A percentile compares a stretch with the other conserved stretches of the same genome.
phyloP scores from a whole-genome alignment of 2,113 vertebrate species.

The Opisthocomus hoazin region DNA sequence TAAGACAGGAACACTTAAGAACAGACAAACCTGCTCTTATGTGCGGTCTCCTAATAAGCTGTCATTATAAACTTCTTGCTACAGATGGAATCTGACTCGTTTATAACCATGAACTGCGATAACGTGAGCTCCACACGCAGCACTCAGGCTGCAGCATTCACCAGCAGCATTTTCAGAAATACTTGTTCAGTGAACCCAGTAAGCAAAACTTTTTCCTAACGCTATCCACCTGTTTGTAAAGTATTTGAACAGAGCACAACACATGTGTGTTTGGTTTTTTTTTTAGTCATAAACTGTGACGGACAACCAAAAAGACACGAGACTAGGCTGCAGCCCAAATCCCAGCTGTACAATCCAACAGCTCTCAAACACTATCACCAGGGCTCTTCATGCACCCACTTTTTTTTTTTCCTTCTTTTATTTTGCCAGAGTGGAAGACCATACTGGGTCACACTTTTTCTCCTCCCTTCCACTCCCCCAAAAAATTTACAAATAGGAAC shows the following conservation, averaged over 20 bases:
- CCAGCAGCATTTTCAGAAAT: background rate
- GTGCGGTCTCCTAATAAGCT: background rate
- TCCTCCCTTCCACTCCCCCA: background rate
- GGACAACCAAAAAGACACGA: background rate
- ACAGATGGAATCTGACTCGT: background rate
- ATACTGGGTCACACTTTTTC: background rate
- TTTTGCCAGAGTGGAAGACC: background rate
- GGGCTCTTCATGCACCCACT: background rate
- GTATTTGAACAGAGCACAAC: background rate
- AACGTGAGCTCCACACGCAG: background rate
- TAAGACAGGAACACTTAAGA: background rate
- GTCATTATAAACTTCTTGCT: background rate
- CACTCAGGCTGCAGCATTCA: accelerated
- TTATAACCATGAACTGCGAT: background rate
- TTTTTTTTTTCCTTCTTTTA: background rate
- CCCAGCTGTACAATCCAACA: background rate
- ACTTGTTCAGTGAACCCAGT: background rate
- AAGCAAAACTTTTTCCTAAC: background rate
- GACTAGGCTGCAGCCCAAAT: background rate
- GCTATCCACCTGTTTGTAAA: accelerated
- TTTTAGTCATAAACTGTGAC: background rate
- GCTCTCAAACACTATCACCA: background rate
- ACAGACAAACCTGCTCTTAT: background rate
- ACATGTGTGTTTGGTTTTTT: too few relatives aligned
- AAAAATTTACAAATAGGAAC: background rate